A percentile compares a stretch with the other conserved stretches of the same genome.
These are phyloP conservation scores for Beaufortia kweichowensis DNA, from an alignment of 2,113 vertebrate genomes.

Conservation along the genomic window DNA sequence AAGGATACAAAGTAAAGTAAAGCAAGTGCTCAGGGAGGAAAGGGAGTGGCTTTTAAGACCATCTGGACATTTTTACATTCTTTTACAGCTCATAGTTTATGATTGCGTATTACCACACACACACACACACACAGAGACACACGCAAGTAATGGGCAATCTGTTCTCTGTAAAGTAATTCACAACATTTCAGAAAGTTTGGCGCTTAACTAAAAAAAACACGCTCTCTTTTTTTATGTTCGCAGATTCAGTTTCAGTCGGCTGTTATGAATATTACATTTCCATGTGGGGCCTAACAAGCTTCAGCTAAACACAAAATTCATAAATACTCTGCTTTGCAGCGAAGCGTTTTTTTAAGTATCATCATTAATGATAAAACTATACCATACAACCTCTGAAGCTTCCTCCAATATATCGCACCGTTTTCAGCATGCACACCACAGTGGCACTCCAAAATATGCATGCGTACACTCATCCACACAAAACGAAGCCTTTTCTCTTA, in stretches of 20 bases:
- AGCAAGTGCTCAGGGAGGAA: slow-evolving; percentile 33
- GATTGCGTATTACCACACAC: neutral
- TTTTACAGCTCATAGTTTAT: slow-evolving; percentile 20
- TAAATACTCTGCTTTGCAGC: slow-evolving; percentile 23
- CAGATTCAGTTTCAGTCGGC: neutral
- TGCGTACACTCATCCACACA: slow-evolving; percentile 25
- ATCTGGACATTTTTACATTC: slow-evolving; percentile 36
- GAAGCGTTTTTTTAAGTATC: slow-evolving; percentile 1
- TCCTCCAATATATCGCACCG: slow-evolving; percentile 16
- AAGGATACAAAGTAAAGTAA: slow-evolving; percentile 28
- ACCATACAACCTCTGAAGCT: slow-evolving; percentile 3
- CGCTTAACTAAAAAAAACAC: neutral
- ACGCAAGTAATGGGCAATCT: neutral
- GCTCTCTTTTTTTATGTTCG: neutral
- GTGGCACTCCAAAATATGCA: slow-evolving; percentile 43
- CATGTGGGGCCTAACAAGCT: slow-evolving; percentile 8
- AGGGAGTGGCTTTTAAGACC: slow-evolving; percentile 32
- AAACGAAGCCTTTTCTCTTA: slow-evolving; percentile 57
- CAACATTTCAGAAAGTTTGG: slow-evolving; percentile 12
- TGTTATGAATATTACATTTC: slow-evolving; percentile 16
- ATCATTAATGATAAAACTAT: slow-evolving; percentile 12
- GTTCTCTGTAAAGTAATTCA: neutral
- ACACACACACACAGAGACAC: neutral
- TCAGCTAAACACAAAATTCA: slow-evolving; percentile 3
- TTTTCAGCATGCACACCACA: slow-evolving; percentile 28